These are phyloP conservation scores for Callospermophilus lateralis DNA, from an alignment of 2,113 vertebrate genomes.

Conservation along the genomic window DNA sequence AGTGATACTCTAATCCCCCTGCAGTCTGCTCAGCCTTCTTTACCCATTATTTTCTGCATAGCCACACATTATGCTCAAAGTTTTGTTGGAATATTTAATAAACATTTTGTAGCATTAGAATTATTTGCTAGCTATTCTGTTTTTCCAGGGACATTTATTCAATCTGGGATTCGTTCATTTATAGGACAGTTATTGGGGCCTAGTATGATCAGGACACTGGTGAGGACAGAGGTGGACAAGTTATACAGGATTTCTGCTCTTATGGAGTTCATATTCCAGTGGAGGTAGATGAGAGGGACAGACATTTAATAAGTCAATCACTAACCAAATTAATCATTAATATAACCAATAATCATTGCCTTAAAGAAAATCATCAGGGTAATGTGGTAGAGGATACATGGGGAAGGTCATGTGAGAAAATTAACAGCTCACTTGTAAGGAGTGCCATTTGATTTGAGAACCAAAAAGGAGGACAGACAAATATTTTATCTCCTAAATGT, in stretches of 20 bases:
- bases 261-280: background rate
- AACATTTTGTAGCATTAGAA: background rate
- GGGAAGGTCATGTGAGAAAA: background rate
- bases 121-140: background rate
- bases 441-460: background rate
- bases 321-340: background rate
- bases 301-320: background rate
- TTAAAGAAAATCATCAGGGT: background rate
- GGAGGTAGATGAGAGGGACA: background rate
- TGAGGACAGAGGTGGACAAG: fast-evolving
- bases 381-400: background rate
- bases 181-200: background rate
- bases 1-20: background rate
- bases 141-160: background rate
- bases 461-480: background rate
- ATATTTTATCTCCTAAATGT: fast-evolving
- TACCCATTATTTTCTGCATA: background rate
- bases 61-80: background rate
- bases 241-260: background rate
- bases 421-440: background rate
- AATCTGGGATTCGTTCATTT: background rate
- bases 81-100: background rate
- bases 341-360: too few species aligned
- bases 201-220: background rate
- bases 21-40: background rate